Percentiles rank a stretch among this genome's conserved stretches.
These are phyloP conservation scores for Latrodectus geometricus DNA, from an alignment of 1,140 invertebrate species.

Conservation along the genomic window DNA sequence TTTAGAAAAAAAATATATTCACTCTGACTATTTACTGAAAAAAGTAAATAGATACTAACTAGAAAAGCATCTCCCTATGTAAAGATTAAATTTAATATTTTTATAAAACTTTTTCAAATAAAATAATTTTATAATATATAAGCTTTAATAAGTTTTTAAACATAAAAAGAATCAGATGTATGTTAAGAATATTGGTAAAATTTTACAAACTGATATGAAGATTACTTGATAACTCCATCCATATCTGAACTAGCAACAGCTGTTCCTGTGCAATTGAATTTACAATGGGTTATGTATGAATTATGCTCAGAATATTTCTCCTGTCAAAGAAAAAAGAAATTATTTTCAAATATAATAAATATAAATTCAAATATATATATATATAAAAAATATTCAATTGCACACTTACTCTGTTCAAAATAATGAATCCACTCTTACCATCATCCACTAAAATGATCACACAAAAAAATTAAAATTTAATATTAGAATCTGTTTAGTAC, in stretches of 20 bases:
- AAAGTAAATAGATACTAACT: too few species aligned
- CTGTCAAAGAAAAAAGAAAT: slow-evolving; percentile 67
- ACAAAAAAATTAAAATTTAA: neutral
- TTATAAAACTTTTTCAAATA: too few species aligned
- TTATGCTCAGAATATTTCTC: slow-evolving; percentile 78
- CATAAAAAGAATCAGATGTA: too few species aligned
- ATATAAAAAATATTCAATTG: neutral
- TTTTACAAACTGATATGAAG: neutral
- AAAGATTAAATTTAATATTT: too few species aligned
- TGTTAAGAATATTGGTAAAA: neutral
- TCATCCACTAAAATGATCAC: slow-evolving; percentile 1
- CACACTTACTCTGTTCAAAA: slow-evolving; percentile 46
- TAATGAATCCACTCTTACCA: slow-evolving; percentile 51
- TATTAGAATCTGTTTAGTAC: too few species aligned
- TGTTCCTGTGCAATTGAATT: slow-evolving; percentile 76
- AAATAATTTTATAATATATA: too few species aligned
- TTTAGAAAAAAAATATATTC: too few species aligned
- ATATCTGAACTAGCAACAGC: slow-evolving; percentile 77
- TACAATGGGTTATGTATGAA: slow-evolving; percentile 76
- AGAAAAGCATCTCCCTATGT: too few species aligned
- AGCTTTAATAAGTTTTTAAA: too few species aligned
- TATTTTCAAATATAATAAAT: neutral
- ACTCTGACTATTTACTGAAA: too few species aligned
- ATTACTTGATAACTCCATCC: slow-evolving; percentile 77
- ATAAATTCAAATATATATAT: neutral